Conservation (phyloP, 2,797 vertebrate genomes). For the Melanogrammus aeglefinus region DNA sequence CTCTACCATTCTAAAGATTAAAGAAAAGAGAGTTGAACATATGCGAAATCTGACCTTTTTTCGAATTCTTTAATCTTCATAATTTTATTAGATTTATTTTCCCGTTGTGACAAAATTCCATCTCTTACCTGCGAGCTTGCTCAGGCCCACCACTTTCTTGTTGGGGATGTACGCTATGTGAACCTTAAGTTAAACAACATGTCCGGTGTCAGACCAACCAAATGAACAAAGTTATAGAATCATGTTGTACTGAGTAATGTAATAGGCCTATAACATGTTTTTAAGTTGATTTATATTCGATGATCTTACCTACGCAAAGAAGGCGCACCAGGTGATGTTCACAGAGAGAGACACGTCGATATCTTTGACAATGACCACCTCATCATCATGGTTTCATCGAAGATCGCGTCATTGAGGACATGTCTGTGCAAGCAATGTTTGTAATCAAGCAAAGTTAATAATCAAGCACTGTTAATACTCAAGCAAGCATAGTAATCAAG, state of each 20-base stretch:
- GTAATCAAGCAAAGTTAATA: too few species aligned
- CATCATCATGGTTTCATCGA: constrained; percentile 75
- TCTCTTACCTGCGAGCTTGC: constrained; percentile 70
- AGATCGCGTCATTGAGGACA: constrained; percentile 73
- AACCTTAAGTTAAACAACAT: constrained; percentile 49
- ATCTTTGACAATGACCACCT: constrained; percentile 75
- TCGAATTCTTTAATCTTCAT: too few species aligned
- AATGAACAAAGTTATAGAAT: background rate
- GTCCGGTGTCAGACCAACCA: background rate
- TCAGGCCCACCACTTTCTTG: constrained; percentile 72
- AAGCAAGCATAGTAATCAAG: too few species aligned
- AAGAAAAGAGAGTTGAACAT: too few species aligned
- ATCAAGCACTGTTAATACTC: too few species aligned
- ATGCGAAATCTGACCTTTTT: too few species aligned
- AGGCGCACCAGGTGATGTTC: constrained; percentile 76
- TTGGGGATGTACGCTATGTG: constrained; percentile 73
- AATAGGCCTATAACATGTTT: constrained; percentile 1
- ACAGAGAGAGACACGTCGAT: constrained; percentile 72
- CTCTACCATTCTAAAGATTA: constrained; percentile 72
- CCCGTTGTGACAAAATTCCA: background rate
- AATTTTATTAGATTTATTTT: too few species aligned
- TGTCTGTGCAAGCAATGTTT: constrained; percentile 40
- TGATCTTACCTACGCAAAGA: constrained; percentile 74
- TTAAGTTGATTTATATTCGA: background rate
- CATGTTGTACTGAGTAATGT: background rate